Evolutionary conservation across 2,797 vertebrate genomes (phyloP).

Genomic region (Pogoniulus pusillus): DNA sequence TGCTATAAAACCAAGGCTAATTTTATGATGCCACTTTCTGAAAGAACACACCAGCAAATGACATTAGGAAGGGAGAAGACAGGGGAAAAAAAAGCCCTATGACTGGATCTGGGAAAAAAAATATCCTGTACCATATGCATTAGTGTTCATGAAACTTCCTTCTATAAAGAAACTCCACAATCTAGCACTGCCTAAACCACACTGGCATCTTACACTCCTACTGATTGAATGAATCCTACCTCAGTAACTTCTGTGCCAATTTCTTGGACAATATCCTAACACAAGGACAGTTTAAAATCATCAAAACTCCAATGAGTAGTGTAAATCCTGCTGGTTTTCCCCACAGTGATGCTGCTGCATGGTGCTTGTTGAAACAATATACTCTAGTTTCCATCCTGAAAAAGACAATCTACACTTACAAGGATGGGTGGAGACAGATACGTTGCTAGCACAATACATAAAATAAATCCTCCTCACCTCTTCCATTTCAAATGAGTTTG

Average conservation of each 20-base stretch:
- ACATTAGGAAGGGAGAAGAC: background rate
- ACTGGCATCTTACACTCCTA: background rate
- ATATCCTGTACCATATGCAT: background rate
- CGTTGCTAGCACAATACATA: background rate
- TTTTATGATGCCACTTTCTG: slow-evolving; percentile 1
- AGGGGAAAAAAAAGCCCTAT: background rate
- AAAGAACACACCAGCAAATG: background rate
- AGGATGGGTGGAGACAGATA: background rate
- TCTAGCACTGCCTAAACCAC: background rate
- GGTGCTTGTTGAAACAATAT: background rate
- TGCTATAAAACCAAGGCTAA: background rate
- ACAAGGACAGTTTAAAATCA: background rate
- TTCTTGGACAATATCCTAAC: background rate
- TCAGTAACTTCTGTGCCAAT: background rate
- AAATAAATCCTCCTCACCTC: slow-evolving; percentile 73
- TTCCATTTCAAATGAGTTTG: slow-evolving; percentile 85
- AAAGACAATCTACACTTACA: background rate
- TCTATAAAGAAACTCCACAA: background rate
- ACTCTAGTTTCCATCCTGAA: background rate
- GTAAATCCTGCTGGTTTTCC: background rate
- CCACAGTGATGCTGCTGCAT: background rate
- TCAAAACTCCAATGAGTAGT: background rate
- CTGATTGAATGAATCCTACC: background rate
- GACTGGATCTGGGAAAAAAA: background rate
- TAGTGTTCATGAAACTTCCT: background rate